Percentiles rank a stretch among this genome's conserved stretches.
phyloP scores from a whole-genome alignment of 2,113 vertebrate genomes.

The Lycaon pictus region DNA sequence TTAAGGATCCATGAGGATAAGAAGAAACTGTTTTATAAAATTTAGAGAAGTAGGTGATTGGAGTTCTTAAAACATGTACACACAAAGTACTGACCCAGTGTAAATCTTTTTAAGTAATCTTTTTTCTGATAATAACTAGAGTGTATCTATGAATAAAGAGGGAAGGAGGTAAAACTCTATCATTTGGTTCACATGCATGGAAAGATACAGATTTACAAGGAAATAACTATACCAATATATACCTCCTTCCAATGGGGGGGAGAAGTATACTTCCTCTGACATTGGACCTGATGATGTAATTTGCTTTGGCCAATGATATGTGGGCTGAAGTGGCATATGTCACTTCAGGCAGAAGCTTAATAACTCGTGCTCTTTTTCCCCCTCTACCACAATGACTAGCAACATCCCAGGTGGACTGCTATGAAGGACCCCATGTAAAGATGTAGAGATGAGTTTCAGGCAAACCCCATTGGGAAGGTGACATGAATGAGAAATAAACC shows the following conservation, averaged over 20 bases:
- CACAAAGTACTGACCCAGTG: background rate
- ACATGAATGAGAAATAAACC: background rate
- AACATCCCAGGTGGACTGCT: background rate
- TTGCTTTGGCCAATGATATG: background rate
- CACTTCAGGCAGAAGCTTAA: conserved; percentile 8
- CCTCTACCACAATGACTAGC: background rate
- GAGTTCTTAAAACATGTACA: background rate
- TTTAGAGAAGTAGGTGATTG: background rate
- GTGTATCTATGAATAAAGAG: background rate
- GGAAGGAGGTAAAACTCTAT: background rate
- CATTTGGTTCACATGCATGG: background rate
- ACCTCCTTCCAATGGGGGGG: background rate
- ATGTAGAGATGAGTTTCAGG: background rate
- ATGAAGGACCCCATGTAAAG: background rate
- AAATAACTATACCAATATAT: background rate
- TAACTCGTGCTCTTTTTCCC: background rate
- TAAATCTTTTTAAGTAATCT: background rate
- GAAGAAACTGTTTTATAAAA: background rate
- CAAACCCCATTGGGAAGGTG: background rate
- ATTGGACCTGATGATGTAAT: background rate
- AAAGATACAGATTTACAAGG: background rate
- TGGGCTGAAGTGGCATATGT: background rate
- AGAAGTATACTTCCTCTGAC: background rate
- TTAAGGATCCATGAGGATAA: background rate
- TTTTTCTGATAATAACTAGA: conserved; percentile 13